Base-by-base conservation (phyloP, 2,797 vertebrate genomes). In the Kryptopterus vitreolus region DNA sequence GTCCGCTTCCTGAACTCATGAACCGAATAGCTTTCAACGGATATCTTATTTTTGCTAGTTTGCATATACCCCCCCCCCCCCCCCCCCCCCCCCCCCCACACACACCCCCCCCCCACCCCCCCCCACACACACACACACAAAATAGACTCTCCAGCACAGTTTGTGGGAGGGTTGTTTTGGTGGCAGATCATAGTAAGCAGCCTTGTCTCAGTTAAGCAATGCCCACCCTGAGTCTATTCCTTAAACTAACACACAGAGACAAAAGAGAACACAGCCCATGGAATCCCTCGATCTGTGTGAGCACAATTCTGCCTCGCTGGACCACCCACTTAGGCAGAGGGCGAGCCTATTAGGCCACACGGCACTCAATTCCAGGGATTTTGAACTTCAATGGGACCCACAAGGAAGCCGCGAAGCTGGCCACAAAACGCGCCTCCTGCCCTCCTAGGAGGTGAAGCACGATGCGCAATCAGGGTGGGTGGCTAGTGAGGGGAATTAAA, bases 261-360 rank as follows among this genome's bases (percentile, higher is more conserved):
- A 88, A 86, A 88, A 78, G 81, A 63, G 80, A 57, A 82, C 81
- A 79, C 85, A 84, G 87, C 83, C 84, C 80, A 80, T 86, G 87
- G 88, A 89, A 88, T 87, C 86, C 84, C 77, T 85, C 82, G 85
- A 84, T 86, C 82, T 83, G 70, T 78, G 79, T 85, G 86, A 79
- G 73, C 80, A 81, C 59, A 78, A 80, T 79, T 78, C 70, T 77
- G 75, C 62, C 70, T 81, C 57, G 55, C 73, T 29, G 68, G 91
- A 93, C 92, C 92, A 93, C 92, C 92, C 92, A 93, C 88, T 89
- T 89, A 89, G 92, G 87, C 80, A 87, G 90, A 85, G 83, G 77
- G 70, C 77, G 80, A 80, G 84, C 83, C 77, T 79, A 81, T 78
- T 77, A 81, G 86, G 87, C 86, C 86, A 88, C 88, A 87, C 80